Evolutionary conservation across 2,797 vertebrate genomes (phyloP).

Genomic region (Tarsius wallacei): DNA sequence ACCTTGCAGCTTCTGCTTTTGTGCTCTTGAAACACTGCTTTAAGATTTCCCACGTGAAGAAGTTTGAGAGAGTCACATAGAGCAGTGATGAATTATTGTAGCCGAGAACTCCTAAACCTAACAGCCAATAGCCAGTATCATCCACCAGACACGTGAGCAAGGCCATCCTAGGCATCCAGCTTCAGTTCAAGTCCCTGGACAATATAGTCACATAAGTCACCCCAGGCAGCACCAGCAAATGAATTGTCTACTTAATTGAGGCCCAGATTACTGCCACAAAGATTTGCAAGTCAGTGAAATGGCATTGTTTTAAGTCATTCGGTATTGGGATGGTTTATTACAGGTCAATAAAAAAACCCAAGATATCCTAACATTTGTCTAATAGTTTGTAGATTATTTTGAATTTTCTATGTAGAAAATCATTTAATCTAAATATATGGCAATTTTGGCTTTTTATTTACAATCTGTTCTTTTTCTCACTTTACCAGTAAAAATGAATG

Average conservation of each 20-base stretch:
- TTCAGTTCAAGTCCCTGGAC: neutral
- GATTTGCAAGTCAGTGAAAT: neutral
- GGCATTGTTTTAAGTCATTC: neutral
- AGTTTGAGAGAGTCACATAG: neutral
- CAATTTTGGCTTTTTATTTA: slow-evolving; percentile 30
- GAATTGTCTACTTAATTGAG: neutral
- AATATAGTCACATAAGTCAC: neutral
- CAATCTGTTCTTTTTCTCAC: slow-evolving; percentile 19
- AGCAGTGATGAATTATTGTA: neutral
- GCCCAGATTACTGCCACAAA: neutral
- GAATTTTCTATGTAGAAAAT: neutral
- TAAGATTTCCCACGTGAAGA: neutral
- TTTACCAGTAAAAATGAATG: neutral
- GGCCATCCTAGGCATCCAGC: neutral
- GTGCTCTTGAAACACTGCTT: neutral
- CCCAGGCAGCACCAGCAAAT: neutral
- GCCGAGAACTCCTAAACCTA: neutral
- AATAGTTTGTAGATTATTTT: neutral
- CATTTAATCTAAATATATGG: slow-evolving; percentile 1
- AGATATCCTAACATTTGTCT: neutral
- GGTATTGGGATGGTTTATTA: neutral
- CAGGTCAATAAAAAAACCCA: neutral
- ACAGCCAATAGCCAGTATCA: neutral
- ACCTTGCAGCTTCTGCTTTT: neutral
- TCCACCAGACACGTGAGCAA: neutral